Evolutionary conservation across 2,888 invertebrate species (phyloP), one percentile per base, ranked within the genome.

Genomic region (Stenoptilia bipunctidactyla): DNA sequence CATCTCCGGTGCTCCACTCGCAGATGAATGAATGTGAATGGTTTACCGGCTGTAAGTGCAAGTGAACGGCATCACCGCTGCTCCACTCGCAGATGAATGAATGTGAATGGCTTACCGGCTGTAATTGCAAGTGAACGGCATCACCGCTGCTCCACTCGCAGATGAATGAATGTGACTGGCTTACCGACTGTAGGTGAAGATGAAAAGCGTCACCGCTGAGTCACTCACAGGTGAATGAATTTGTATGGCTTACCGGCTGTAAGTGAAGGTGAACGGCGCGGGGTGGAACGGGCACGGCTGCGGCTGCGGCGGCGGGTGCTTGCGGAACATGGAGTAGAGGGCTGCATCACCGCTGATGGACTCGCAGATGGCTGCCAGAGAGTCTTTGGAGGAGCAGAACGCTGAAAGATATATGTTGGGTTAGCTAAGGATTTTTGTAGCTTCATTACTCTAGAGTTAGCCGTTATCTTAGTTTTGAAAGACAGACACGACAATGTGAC

Each of bases 181-280:
- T n/a, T n/a, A n/a, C n/a, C n/a, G n/a, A n/a, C n/a, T n/a, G n/a
- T n/a, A n/a, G n/a, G n/a, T n/a, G n/a, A n/a, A n/a, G n/a, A n/a
- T n/a, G n/a, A n/a, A n/a, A n/a, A n/a, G n/a, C n/a, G n/a, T n/a
- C n/a, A n/a, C n/a, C n/a, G n/a, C n/a, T n/a, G n/a, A n/a, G n/a
- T n/a, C n/a, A n/a, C n/a, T n/a, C n/a, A n/a, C n/a, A n/a, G n/a
- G n/a, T n/a, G n/a, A n/a, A n/a, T n/a, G n/a, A n/a, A n/a, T n/a
- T n/a, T n/a, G n/a, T n/a, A n/a, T n/a, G n/a, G 48, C 63, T 59
- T 45, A 83, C 74, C 87, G 70, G 61, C 87, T 92, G 70, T 94
- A 94, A 1, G 90, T 89, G 72, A 94, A 94, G 10, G 90, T 90
- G 70, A 92, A 91, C 0, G 94, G 93, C 39, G 92, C 91, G 15